Base-by-base conservation (phyloP, 2,797 vertebrate species). In the Leptoclinus maculatus region DNA sequence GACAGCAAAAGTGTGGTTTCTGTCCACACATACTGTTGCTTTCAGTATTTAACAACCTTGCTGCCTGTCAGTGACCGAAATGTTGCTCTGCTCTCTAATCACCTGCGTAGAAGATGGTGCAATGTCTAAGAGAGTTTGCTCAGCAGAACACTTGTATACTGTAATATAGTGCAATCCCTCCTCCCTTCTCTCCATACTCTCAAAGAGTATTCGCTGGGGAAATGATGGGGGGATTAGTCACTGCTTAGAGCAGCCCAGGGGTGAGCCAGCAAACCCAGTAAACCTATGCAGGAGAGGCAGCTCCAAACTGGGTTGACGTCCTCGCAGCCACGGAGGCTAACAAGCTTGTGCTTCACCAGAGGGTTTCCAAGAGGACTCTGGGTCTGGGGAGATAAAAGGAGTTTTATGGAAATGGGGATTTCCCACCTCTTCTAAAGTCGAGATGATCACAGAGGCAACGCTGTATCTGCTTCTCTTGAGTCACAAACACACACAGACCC, bases 81-180 rank as follows among this genome's bases (percentile, higher is more conserved):
- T 89, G 71, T 66, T 78, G 71, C 71, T 81, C 67, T 78, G 71
- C 71, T 81, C 67, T 78, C 69, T 84, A 76, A 78, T 89, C 29
- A n/a, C 66, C 82, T 63, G 63, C 80, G 74, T 68, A 66, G 78
- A 84, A 76, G 74, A 83, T 88, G 90, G 81, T 89, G 88, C 90
- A 91, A 90, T 80, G 82, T 91, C 87, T 86, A 82, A 88, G 66
- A 87, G 71, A 84, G 83, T 90, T 88, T 82, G 87, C 86, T 91
- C 92, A 91, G 90, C 88, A 87, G 79, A 75, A 41, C 81, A 29
- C 72, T 80, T 75, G 60, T 83, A 66, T 86, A 85, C 77, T 84
- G 65, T 87, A 89, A 89, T 75, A 78, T 74, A 80, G 71, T 45
- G 84, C 79, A 84, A 73, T 25, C 39, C 32, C 17, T 21, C 49